A percentile compares a stretch with the other conserved stretches of the same genome.
Conservation (phyloP, 2,113 vertebrate genomes). For the Ochotona princeps region DNA sequence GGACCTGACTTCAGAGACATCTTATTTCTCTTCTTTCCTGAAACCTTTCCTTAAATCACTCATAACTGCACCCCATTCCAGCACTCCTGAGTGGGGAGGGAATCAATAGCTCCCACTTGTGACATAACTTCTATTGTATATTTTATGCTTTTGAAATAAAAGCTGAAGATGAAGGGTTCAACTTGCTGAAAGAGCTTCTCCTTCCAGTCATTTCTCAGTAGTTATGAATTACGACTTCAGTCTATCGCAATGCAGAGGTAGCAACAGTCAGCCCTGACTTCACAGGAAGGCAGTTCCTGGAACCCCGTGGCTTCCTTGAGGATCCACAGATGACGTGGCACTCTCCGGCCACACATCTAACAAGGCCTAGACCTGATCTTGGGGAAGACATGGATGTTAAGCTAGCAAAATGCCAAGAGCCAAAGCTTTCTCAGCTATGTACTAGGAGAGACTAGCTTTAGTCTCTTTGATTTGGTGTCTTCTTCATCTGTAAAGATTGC, state of each 20-base stretch:
- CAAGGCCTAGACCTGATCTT: too few species aligned
- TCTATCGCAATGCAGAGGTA: not conserved
- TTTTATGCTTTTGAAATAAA: not conserved
- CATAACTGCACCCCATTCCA: not conserved
- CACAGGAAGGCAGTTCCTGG: not conserved
- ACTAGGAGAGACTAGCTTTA: too few species aligned
- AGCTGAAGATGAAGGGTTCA: not conserved
- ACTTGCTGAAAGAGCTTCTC: not conserved
- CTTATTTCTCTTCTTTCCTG: not conserved
- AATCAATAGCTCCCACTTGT: constrained; percentile 47
- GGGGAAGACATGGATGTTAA: fast-evolving
- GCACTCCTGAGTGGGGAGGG: constrained; percentile 18
- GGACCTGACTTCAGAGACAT: not conserved
- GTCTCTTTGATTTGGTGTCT: not conserved
- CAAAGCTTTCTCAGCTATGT: not conserved
- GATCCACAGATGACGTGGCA: too few species aligned
- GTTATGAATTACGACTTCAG: not conserved
- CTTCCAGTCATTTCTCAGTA: not conserved
- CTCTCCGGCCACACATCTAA: too few species aligned
- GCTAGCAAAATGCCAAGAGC: not conserved
- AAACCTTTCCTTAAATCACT: not conserved
- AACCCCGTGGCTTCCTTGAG: fast-evolving
- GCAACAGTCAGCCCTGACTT: not conserved
- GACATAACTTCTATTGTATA: not conserved
- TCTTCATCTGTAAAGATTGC: not conserved